Evolutionary conservation across 2,888 invertebrate species (phyloP).

Genomic region (Drosophila cyrtoloma): DNA sequence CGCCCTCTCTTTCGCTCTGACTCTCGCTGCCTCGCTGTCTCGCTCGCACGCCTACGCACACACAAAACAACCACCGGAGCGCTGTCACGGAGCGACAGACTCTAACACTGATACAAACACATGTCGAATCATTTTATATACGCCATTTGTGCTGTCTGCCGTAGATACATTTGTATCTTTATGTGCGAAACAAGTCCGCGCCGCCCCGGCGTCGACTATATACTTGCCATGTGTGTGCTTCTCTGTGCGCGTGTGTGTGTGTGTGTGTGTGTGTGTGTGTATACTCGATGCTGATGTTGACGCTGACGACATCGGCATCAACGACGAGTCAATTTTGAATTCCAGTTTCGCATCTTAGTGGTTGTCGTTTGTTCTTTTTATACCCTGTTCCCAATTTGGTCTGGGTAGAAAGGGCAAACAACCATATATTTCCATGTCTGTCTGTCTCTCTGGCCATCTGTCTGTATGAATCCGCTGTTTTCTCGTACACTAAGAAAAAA

Average conservation of each 20-base stretch:
- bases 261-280: conserved; percentile 11
- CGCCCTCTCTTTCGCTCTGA: conserved; percentile 14
- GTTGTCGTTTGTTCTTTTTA: conserved; percentile 37
- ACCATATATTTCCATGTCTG: neutral
- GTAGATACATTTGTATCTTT: conserved; percentile 81
- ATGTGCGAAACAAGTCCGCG: conserved; percentile 77
- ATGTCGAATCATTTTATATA: conserved; percentile 82
- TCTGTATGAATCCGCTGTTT: neutral
- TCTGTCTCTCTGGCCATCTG: conserved; percentile 1
- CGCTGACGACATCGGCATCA: conserved; percentile 65
- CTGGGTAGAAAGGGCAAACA: neutral
- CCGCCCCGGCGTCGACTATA: conserved; percentile 29
- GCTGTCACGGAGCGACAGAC: conserved; percentile 33
- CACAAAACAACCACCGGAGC: conserved; percentile 69
- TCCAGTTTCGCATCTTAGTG: conserved; percentile 67
- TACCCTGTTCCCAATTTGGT: conserved; percentile 6
- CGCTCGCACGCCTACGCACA: conserved; percentile 22
- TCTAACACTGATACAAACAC: conserved; percentile 36
- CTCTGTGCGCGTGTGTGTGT: neutral
- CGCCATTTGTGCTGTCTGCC: conserved; percentile 76
- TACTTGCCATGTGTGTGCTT: conserved; percentile 6
- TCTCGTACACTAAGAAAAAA: neutral
- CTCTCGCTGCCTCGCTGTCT: conserved; percentile 11
- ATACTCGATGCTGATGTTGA: conserved; percentile 29
- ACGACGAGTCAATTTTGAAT: conserved; percentile 74